Base-by-base conservation (phyloP, 2,113 vertebrate genomes). In the Megaptera novaeangliae region DNA sequence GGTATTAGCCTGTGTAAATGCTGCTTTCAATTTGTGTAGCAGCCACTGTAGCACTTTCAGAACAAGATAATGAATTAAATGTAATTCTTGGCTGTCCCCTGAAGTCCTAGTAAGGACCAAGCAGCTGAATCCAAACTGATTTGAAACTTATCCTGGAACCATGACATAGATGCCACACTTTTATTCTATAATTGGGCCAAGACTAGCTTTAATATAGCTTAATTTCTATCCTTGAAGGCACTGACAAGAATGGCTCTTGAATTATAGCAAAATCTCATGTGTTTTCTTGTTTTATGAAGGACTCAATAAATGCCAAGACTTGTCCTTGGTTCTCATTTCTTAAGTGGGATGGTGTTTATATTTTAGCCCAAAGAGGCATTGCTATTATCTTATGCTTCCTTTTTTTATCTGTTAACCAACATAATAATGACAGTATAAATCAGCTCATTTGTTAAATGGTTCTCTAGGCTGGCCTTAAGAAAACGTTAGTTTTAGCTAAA, bases 1-100 rank as follows among this genome's bases (percentile, higher is more conserved):
- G 91, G 94, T 96, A 98, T 98, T 97, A 97, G 95, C 97, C 97
- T 97, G 97, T 96, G 91, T 97, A 97, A 95, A 97, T 86, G 94
- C 88, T 36, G 94, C 86, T 97, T 97, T 98, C 98, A 98, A 98
- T 98, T 98, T 98, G 98, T 98, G 78, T 87, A 87, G 87, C 87
- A 11, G 75, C 52, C 91, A 91, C 75, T 91, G 29, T 94, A 96
- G 96, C 92, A 95, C 97, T 98, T 98, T 98, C 95, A 34, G 93
- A 96, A 93, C 97, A 98, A 98, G 98, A 98, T 98, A 98, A 98
- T 98, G 96, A 98, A 96, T 98, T 97, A 94, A 96, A 98, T 96
- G 98, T 97, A 97, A 98, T 98, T 98, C 97, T 98, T 98, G 96
- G 97, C 81, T 97, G 97, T 98, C 87, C 90, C 91, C 95, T 83